Conservation (phyloP, 2,113 vertebrate genomes). For the Scopus umbretta region DNA sequence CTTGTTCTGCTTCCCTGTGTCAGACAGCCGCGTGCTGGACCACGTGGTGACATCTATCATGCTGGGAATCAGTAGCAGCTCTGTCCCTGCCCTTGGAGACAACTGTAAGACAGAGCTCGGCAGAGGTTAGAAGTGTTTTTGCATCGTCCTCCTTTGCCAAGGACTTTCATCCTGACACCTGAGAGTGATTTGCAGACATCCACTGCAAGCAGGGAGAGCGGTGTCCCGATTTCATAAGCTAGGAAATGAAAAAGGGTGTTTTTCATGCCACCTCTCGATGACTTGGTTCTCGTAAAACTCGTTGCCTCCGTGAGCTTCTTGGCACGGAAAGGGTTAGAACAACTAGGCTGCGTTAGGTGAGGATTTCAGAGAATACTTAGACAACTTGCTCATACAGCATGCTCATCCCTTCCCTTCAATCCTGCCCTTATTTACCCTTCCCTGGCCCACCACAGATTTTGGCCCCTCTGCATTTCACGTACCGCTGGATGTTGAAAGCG, state of each 20-base stretch:
- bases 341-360: background rate
- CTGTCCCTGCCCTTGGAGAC: background rate
- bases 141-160: background rate
- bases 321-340: background rate
- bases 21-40: background rate
- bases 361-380: background rate
- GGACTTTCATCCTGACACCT: background rate
- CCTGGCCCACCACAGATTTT: background rate
- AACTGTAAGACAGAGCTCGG: background rate
- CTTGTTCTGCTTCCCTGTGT: background rate
- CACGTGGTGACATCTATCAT: background rate
- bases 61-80: background rate
- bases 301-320: background rate
- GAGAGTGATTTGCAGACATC: background rate
- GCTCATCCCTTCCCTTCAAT: background rate
- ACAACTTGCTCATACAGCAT: background rate
- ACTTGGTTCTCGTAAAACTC: background rate
- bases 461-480: background rate
- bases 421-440: background rate
- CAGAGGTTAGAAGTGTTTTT: background rate
- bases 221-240: background rate
- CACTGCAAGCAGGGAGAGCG: background rate
- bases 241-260: background rate
- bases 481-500: accelerated
- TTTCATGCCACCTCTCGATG: background rate